Evolutionary conservation across 2,888 invertebrate genomes (phyloP), one percentile per base, ranked within the genome.

Genomic region (Drosophila histrio): DNA sequence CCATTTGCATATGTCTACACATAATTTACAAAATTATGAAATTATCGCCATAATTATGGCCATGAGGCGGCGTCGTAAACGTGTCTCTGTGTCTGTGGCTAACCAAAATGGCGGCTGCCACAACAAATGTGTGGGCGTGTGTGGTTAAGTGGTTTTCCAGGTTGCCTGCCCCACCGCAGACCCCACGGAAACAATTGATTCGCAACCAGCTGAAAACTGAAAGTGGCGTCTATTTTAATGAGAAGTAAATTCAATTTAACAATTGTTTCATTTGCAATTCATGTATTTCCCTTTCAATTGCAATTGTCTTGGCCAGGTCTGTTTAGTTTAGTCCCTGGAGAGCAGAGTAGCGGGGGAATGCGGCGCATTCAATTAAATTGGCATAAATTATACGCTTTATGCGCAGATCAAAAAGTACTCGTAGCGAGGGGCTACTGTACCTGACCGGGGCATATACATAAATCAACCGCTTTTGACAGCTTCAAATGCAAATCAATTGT

Each of bases 31-130:
- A 76, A 52, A 59, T 59, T 59, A 59, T 50, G 43, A 77, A 79
- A 75, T 82, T 76, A 79, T 80, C 68, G 60, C 80, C 79, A 76
- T 82, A 89, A 87, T 89, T 88, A 85, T 64, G 77, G 78, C 74
- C 70, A 76, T 77, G 77, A 74, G 66, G 77, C 65, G 61, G 6
- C 17, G 24, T 47, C 26, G 38, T 24, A 39, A 54, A 65, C 63
- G 74, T 65, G 72, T 76, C 57, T 53, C 49, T 47, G 15, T 53
- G 36, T 62, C 62, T 73, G 70, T 43, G 76, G 78, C 69, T 67
- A 78, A 72, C 77, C 78, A 72, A 75, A 78, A 75, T 78, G 72
- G 77, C 72, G 72, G 59, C 76, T 43, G 44, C 15, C 43, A 43
- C 39, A 68, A 24, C 13, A 36, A 36, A 36, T 24, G 44, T 17